These are phyloP conservation scores for Dunckerocampus dactyliophorus DNA, from an alignment of 2,113 vertebrate species.

Conservation along the genomic window DNA sequence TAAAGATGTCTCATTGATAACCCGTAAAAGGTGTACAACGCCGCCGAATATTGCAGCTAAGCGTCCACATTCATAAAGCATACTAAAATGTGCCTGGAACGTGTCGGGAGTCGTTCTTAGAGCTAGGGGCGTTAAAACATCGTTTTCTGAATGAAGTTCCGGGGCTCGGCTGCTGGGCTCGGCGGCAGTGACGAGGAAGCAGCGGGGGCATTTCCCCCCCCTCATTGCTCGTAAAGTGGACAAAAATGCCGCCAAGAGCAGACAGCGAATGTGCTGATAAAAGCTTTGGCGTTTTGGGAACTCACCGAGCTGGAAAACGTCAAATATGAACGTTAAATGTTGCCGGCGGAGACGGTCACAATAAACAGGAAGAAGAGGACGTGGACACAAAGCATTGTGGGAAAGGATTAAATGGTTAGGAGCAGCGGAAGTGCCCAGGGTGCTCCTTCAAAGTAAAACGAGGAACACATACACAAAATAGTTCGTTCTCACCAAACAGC, in stretches of 20 bases:
- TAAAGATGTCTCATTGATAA: background rate
- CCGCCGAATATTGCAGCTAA: constrained; percentile 24
- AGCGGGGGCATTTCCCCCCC: constrained; percentile 12
- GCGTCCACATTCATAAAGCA: background rate
- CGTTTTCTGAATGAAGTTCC: constrained; percentile 6
- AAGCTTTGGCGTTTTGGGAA: constrained; percentile 7
- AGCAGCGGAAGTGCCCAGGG: constrained; percentile 35
- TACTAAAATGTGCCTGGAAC: no score
- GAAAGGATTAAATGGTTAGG: constrained; percentile 69
- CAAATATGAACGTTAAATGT: background rate
- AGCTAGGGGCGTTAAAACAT: background rate
- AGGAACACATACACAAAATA: background rate
- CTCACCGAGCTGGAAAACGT: constrained; percentile 41
- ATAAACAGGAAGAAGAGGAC: constrained; percentile 72
- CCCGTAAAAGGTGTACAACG: accelerated
- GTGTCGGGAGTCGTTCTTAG: background rate
- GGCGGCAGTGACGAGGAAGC: constrained; percentile 42
- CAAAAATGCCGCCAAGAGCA: background rate
- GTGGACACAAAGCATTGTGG: constrained; percentile 69
- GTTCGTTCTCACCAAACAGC: no score
- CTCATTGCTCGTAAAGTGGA: background rate
- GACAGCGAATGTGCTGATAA: background rate
- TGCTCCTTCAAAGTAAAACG: constrained; percentile 46
- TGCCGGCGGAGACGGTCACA: constrained; percentile 45
- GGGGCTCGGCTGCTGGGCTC: constrained; percentile 25